phyloP scores from a whole-genome alignment of 53 echinoderm and acorn worm species.

The Echinometra lucunter region DNA sequence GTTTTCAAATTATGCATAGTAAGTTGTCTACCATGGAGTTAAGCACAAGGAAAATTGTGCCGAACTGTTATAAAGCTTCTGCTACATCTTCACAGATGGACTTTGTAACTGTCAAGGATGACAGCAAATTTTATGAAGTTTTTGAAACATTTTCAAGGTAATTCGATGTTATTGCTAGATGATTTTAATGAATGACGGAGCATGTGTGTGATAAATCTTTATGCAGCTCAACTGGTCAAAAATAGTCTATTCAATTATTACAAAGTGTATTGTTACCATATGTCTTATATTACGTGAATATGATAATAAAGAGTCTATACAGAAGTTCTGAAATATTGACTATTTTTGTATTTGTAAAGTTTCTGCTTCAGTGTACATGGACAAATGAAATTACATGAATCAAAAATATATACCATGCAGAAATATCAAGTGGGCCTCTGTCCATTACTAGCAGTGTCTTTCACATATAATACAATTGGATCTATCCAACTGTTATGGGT shows the following conservation, averaged over 20 bases:
- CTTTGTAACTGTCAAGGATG: too few relatives aligned
- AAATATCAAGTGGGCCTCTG: neutral
- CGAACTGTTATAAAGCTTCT: too few relatives aligned
- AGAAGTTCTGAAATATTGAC: neutral
- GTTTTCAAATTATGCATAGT: too few relatives aligned
- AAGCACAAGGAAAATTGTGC: too few relatives aligned
- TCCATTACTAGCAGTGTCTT: too few relatives aligned
- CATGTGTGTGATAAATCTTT: neutral
- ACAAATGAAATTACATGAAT: neutral
- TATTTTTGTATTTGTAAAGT: neutral
- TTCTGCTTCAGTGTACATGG: neutral
- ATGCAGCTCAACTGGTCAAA: neutral
- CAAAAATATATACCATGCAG: neutral
- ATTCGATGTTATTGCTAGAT: too few relatives aligned
- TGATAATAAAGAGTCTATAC: neutral
- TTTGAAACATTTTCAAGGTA: too few relatives aligned
- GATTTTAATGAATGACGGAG: neutral
- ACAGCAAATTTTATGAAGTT: too few relatives aligned
- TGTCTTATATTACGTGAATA: conserved; percentile 1
- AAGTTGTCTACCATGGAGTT: too few relatives aligned
- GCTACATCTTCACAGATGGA: too few relatives aligned
- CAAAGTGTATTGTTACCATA: neutral
- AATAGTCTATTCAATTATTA: neutral
- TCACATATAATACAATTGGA: too few relatives aligned
- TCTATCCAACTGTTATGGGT: too few relatives aligned